phyloP scores from a whole-genome alignment of 2,113 vertebrate genomes.

The Chlorodrepanis virens region DNA sequence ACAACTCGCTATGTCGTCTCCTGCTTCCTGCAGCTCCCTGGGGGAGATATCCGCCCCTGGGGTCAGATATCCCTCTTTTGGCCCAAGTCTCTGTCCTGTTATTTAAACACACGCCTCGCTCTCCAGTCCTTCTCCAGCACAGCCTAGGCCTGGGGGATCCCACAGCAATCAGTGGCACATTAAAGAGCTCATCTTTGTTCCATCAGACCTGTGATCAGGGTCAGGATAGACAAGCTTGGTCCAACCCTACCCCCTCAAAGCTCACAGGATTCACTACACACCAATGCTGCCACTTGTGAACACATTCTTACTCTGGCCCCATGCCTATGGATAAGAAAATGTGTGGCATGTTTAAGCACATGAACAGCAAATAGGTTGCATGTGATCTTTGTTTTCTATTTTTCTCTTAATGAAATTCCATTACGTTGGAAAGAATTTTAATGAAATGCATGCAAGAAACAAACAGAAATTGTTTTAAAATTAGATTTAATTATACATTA shows the following conservation, averaged over 20 bases:
- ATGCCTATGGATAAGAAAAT: not conserved
- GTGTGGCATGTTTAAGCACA: not conserved
- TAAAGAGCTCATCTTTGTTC: not conserved
- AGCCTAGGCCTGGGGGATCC: not conserved
- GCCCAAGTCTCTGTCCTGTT: not conserved
- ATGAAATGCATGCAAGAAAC: conserved; percentile 22
- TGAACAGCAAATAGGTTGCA: not conserved
- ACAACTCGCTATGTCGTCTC: not conserved
- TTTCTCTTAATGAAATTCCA: not conserved
- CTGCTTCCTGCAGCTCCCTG: not conserved
- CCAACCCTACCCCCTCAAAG: not conserved
- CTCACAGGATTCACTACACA: not conserved
- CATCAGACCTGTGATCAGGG: accelerated
- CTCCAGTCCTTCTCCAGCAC: not conserved
- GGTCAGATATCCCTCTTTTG: not conserved
- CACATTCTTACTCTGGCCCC: not conserved
- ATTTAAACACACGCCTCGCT: not conserved
- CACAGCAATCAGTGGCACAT: not conserved
- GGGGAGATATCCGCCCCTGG: too few relatives aligned
- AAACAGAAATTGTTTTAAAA: conserved; percentile 28
- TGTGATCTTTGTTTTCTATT: not conserved
- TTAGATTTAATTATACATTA: conserved; percentile 29
- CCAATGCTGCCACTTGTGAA: not conserved
- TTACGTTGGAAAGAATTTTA: conserved; percentile 24
- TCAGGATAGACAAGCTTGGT: not conserved